These are phyloP conservation scores for Eristalinus sepulchralis DNA, from an alignment of 2,888 invertebrate genomes.

Conservation along the genomic window DNA sequence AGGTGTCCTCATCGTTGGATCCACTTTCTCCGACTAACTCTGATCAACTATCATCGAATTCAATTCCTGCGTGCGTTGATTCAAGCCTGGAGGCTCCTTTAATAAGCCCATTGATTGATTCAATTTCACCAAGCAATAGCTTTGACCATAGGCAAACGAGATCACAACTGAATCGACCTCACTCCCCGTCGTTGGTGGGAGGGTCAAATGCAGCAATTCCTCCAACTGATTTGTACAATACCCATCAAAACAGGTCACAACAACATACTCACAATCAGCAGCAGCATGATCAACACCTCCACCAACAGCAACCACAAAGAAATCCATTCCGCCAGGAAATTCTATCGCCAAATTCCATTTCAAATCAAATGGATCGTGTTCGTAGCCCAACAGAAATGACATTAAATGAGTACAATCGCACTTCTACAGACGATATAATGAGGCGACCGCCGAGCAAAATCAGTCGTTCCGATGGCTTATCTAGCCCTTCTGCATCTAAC, in stretches of 20 bases:
- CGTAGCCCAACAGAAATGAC: constrained; percentile 80
- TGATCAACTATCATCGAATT: constrained; percentile 74
- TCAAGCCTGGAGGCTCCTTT: constrained; percentile 75
- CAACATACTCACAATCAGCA: constrained; percentile 69
- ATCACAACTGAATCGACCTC: constrained; percentile 50
- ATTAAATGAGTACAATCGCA: constrained; percentile 79
- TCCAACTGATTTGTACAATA: constrained; percentile 46
- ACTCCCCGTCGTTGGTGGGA: constrained; percentile 45
- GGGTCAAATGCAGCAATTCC: constrained; percentile 56
- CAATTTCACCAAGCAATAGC: constrained; percentile 61
- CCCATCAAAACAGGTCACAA: constrained; percentile 45
- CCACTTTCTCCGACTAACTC: constrained; percentile 75
- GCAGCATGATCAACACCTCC: constrained; percentile 61
- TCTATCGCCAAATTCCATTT: constrained; percentile 69
- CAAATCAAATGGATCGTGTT: constrained; percentile 64
- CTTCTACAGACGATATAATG: constrained; percentile 76
- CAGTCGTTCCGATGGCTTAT: constrained; percentile 74
- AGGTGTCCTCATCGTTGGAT: constrained; percentile 78
- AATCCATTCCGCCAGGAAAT: constrained; percentile 72
- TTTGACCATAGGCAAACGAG: constrained; percentile 55
- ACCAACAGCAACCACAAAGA: constrained; percentile 41
- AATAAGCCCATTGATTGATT: constrained; percentile 75
- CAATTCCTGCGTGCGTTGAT: constrained; percentile 75
- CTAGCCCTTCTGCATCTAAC: constrained; percentile 72
- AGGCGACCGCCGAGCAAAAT: constrained; percentile 78